Percentiles rank a stretch among this genome's conserved stretches.
Evolutionary conservation across 2,888 invertebrate genomes (phyloP).

Genomic region (Sepiola atlantica): DNA sequence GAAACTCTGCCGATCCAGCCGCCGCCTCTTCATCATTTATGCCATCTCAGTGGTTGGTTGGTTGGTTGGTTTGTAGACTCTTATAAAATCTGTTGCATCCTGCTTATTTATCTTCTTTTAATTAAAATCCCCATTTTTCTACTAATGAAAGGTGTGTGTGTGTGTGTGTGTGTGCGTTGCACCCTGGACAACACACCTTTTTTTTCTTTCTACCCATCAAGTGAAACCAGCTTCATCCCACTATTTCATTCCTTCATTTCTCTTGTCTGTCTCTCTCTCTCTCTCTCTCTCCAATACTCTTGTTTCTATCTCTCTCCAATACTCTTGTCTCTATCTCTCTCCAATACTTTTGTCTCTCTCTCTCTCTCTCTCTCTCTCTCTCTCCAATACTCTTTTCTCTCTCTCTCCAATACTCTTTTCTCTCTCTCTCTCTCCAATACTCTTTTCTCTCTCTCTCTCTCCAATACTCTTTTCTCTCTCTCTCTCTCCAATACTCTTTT

Average conservation of each 20-base stretch:
- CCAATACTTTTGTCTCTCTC: not conserved
- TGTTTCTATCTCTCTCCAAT: not conserved
- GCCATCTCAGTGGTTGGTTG: not conserved
- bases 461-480: too few species aligned
- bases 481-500: too few species aligned
- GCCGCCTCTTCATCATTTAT: too few species aligned
- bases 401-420: too few species aligned
- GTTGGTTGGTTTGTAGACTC: not conserved
- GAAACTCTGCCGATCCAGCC: too few species aligned
- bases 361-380: too few species aligned
- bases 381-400: too few species aligned
- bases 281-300: not conserved
- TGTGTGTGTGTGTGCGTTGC: not conserved
- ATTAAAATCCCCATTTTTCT: conserved; percentile 32
- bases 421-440: too few species aligned
- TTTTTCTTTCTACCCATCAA: not conserved
- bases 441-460: too few species aligned
- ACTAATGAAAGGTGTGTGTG: not conserved
- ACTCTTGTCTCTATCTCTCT: too few species aligned
- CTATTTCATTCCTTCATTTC: not conserved
- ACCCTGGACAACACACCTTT: not conserved
- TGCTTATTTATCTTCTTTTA: not conserved
- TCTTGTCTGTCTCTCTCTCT: not conserved
- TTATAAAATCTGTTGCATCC: not conserved
- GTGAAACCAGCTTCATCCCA: not conserved